These are phyloP conservation scores for Tiphia femorata DNA, from an alignment of 2,888 invertebrate species.

Conservation along the genomic window DNA sequence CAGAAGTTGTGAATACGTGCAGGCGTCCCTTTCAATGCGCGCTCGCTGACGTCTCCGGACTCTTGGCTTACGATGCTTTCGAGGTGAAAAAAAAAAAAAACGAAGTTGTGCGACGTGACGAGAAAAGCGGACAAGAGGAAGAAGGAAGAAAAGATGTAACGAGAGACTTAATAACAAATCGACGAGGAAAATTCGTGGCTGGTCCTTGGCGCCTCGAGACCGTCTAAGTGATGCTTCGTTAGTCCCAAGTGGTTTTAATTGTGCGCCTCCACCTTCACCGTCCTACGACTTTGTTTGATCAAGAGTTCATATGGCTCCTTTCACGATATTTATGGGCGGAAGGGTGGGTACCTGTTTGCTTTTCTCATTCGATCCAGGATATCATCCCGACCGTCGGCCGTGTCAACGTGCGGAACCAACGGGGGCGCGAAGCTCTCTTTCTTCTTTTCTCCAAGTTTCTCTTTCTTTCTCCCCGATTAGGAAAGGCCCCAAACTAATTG, in stretches of 20 bases:
- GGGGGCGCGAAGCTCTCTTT: too few relatives aligned
- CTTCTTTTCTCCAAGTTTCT: too few relatives aligned
- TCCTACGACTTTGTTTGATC: constrained; percentile 17
- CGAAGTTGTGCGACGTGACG: neutral
- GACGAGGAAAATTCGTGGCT: too few relatives aligned
- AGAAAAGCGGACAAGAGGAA: neutral
- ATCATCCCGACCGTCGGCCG: constrained; percentile 9
- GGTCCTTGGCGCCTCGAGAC: neutral
- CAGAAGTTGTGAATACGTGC: constrained; percentile 12
- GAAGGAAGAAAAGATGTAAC: neutral
- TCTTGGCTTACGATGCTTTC: too few relatives aligned
- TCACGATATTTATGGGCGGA: constrained; percentile 5
- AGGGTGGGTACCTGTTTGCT: constrained; percentile 1
- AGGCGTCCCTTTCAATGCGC: neutral
- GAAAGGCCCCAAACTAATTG: constrained; percentile 22
- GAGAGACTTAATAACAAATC: constrained; percentile 9
- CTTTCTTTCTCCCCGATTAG: neutral
- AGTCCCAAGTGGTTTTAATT: constrained; percentile 17
- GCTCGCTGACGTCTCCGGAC: too few relatives aligned
- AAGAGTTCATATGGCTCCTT: constrained; percentile 8
- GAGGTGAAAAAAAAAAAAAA: neutral
- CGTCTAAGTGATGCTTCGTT: constrained; percentile 15
- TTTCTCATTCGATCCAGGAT: constrained; percentile 8
- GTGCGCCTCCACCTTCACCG: neutral
- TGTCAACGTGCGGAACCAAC: neutral